Percentiles rank a stretch among this genome's conserved stretches.
Evolutionary conservation across 2,797 vertebrate species (phyloP).

Genomic region (Halcyon smyrnensis): DNA sequence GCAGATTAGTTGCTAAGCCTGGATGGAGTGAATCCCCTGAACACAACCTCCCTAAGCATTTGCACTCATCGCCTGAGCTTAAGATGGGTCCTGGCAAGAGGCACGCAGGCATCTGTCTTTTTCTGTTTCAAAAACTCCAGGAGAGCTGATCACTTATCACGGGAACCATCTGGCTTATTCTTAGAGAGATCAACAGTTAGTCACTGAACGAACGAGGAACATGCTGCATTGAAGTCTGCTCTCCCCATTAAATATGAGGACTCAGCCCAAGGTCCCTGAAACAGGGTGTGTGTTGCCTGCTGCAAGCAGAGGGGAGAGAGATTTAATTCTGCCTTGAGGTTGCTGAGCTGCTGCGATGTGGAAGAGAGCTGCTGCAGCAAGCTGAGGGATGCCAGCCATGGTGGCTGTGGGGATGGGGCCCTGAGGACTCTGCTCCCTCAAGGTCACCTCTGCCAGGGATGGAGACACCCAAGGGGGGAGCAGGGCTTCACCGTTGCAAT

Average conservation of each 20-base stretch:
- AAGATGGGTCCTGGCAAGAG: slow-evolving; percentile 72
- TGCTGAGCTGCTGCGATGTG: slow-evolving; percentile 9
- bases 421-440: neutral
- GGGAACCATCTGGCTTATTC: slow-evolving; percentile 71
- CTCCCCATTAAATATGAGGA: slow-evolving; percentile 45
- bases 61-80: slow-evolving; percentile 32
- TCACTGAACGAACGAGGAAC: slow-evolving; percentile 55
- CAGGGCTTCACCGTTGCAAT: neutral
- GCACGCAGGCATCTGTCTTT: slow-evolving; percentile 66
- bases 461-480: neutral
- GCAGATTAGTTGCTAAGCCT: slow-evolving; percentile 35
- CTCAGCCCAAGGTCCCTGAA: slow-evolving; percentile 40
- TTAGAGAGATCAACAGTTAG: slow-evolving; percentile 71
- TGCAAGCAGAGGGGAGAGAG: neutral
- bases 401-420: neutral
- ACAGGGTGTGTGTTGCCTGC: neutral
- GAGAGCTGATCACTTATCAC: slow-evolving; percentile 71
- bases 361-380: neutral
- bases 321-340: slow-evolving; percentile 39
- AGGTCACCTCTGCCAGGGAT: neutral
- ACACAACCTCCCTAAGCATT: neutral
- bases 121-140: slow-evolving; percentile 69
- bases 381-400: accelerated
- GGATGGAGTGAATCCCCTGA: slow-evolving; percentile 36
- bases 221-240: slow-evolving; percentile 56